Conservation (phyloP, 2,113 vertebrate species). For the Cochlearius cochlearius region DNA sequence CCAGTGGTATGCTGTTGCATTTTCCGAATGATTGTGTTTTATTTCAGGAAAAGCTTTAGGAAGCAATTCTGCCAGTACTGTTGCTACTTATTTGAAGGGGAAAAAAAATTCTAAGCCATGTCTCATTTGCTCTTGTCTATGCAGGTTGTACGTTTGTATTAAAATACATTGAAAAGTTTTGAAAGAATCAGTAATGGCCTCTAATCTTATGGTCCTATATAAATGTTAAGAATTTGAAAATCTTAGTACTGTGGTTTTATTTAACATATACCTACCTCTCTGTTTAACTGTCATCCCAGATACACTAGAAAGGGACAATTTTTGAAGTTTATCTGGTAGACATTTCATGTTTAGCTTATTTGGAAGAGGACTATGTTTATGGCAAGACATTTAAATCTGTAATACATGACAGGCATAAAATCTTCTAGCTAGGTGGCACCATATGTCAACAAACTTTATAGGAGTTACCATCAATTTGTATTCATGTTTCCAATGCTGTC, state of each 20-base stretch:
- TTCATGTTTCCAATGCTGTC: not conserved
- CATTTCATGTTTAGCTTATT: not conserved
- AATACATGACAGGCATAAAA: not conserved
- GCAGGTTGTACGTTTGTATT: not conserved
- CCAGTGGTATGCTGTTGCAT: not conserved
- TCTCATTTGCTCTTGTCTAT: not conserved
- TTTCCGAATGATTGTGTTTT: not conserved
- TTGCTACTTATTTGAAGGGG: not conserved
- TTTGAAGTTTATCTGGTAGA: not conserved
- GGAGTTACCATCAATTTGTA: not conserved
- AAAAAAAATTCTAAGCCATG: not conserved
- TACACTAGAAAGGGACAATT: not conserved
- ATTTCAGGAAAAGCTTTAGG: not conserved
- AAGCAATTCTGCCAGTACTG: not conserved
- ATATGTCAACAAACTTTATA: not conserved
- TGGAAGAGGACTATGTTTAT: not conserved
- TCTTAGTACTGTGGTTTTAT: not conserved
- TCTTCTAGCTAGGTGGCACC: conserved; percentile 9
- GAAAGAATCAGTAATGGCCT: not conserved
- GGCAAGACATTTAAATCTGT: not conserved
- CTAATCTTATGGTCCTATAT: not conserved
- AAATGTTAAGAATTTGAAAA: not conserved
- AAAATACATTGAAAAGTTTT: not conserved
- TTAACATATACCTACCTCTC: not conserved
- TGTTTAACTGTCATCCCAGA: not conserved